Base-by-base conservation (phyloP, 2,113 vertebrate species). In the Myotis yumanensis region DNA sequence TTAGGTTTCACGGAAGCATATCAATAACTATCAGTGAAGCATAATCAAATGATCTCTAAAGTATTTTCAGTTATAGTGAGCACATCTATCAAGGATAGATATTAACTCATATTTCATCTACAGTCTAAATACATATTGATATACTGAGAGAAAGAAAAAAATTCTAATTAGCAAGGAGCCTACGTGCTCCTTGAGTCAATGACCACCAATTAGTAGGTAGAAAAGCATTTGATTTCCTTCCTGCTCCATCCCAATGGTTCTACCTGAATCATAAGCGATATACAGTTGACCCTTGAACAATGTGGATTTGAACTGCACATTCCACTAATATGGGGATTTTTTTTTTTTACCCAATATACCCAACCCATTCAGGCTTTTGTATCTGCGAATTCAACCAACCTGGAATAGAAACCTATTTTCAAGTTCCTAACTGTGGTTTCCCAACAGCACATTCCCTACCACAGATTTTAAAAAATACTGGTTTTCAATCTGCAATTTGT, bases 181-280 rank as follows among this genome's bases (percentile, higher is more conserved):
- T 71, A 80, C 91, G 84, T 94, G 64, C 71, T 84, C 64, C 89
- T 71, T 83, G 75, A 95, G 93, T 92, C 89, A 95, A 80, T 93
- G 90, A 71, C 81, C 68, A 72, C 84, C 71, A 85, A 87, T 96
- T 96, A 97, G 46, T 91, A 54, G 89, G 35, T 54, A 9, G 18
- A 96, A 43, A 76, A 46, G 30, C 48, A 93, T 93, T 93, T 91
- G 43, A 93, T 90, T 95, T 76, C 46, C 89, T 93, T 90, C 40
- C 87, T 94, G 76, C n/a, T 52, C 80, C 46, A 93, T 86, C 66
- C 37, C 35, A 89, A 9, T 71, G 80, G 51, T 35, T 69, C 83
- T 89, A 90, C 86, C 75, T 93, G 59, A 91, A 92, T 72, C 84
- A 95, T 96, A 87, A 95, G 83, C 89, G 89, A 96, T 95, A 75